Evolutionary conservation across 1,140 invertebrate species (phyloP), one percentile per base, ranked within the genome.

Genomic region (Ips typographus): DNA sequence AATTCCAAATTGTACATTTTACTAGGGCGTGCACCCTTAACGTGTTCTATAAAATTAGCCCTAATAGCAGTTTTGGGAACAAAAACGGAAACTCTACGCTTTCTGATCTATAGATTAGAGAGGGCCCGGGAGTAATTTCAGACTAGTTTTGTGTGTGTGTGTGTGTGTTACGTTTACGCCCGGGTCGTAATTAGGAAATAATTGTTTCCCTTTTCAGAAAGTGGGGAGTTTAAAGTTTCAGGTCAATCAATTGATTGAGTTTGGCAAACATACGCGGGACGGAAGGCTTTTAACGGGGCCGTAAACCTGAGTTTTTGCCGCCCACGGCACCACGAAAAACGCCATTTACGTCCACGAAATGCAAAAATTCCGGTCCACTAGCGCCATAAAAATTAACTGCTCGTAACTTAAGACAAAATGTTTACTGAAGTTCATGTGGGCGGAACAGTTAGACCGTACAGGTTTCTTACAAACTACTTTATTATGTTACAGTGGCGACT

Each of bases 41-140:
- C 4, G 60, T 43, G 49, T 62, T n/a, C 40, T 47, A 38, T 47
- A 49, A 38, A 44, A 62, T 62, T 62, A 62, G 22, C 37, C 44
- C 8, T 62, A 62, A 62, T 62, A 47, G 60, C 60, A 51, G 60
- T 62, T 62, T 62, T 62, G 51, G 60, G 22, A 62, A 51, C 60
- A 62, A 62, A 62, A 62, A 62, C 60, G 60, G 43, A 49, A 22
- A 22, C 22, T 22, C 22, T 22, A 62, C 43, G 60, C 44, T 62
- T 62, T 62, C 60, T 62, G 60, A 62, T 62, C 60, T 62, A 62
- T 62, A 51, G 60, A 62, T 62, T 62, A 62, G 44, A 43, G 44
- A 39, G 41, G 22, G 40, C 40, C 60, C 60, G 44, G 43, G 42
- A 60, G 58, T 62, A 51, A 62, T 49, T 62, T 62, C 39, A 62